Evolutionary conservation across 1,140 invertebrate genomes (phyloP), one percentile per base, ranked within the genome.

Genomic region (Meteorus sp.): DNA sequence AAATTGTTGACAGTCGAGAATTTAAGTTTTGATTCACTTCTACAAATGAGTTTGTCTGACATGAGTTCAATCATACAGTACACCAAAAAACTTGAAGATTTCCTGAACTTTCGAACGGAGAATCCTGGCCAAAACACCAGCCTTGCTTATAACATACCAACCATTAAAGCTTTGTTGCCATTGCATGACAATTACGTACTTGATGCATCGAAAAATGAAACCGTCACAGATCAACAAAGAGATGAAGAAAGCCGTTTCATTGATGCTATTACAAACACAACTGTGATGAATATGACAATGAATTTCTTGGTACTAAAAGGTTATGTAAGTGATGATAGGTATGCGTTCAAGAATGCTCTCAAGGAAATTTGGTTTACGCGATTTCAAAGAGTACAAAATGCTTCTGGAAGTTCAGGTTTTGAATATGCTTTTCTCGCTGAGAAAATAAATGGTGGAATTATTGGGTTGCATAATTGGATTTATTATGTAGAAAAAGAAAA

Each of bases 401-500:
- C 78, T 20, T 62, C 80, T 0, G 80, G 82, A 0, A 85, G 82
- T 54, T 83, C 81, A 44, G 84, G 84, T 2, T 85, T 86, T 60
- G 85, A 86, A 60, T 85, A 85, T 15, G 76, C 85, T 2, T 86
- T 85, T 60, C 62, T 87, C 1, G 85, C 85, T 17, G 85, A 87
- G 65, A 73, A 84, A 37, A 81, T 84, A 37, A 79, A 80, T 13
- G 75, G 75, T 0, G 79, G 82, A 57, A 82, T 87, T 13, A 81
- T 79, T 52, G 86, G 86, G 2, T 72, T 87, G 47, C 86, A 87
- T 63, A 83, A 84, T 64, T 87, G 86, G 86, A 77, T 86, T 25
- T 82, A 83, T 55, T 85, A 81, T 56, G 75, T 75, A 3, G 80
- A 83, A 54, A 84, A 86, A 61, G 80, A 82, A 60, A 72, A 76